Evolutionary conservation across 2,797 vertebrate genomes (phyloP).

Genomic region (Protonibea diacanthus): DNA sequence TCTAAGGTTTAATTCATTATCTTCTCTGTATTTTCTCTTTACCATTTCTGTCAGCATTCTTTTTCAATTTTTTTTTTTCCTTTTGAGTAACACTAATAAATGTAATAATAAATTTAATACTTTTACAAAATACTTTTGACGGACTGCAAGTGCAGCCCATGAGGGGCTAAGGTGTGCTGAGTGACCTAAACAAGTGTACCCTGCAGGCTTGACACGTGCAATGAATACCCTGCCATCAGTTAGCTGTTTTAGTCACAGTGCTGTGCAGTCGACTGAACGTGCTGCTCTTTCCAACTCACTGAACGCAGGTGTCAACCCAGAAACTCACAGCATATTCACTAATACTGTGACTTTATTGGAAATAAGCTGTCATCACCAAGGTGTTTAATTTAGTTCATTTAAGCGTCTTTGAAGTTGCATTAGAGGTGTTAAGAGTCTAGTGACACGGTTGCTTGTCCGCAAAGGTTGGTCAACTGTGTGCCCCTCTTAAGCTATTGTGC

Average conservation of each 20-base stretch:
- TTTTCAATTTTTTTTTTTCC: not conserved
- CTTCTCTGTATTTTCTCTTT: not conserved
- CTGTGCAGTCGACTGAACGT: slow-evolving; percentile 9
- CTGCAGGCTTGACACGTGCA: slow-evolving; percentile 3
- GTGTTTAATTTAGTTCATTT: not conserved
- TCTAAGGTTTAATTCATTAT: too few relatives aligned
- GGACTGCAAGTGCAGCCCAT: not conserved
- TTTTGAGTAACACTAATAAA: not conserved
- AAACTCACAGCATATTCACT: slow-evolving; percentile 8
- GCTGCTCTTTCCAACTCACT: slow-evolving; percentile 11
- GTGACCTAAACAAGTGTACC: not conserved
- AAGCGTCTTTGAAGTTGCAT: not conserved
- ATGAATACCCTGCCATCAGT: slow-evolving; percentile 4
- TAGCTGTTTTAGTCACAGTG: not conserved
- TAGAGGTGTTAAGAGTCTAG: not conserved
- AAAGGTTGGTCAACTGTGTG: not conserved
- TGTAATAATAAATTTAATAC: too few relatives aligned
- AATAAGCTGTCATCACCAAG: not conserved
- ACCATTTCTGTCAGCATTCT: not conserved
- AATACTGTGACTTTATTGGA: not conserved
- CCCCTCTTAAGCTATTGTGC: not conserved
- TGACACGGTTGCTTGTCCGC: not conserved
- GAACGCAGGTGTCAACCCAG: not conserved
- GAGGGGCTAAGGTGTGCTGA: not conserved
- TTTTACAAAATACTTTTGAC: too few relatives aligned